phyloP scores from a whole-genome alignment of 53 echinoderm and acorn worm species.

The Holothuria leucospilota region DNA sequence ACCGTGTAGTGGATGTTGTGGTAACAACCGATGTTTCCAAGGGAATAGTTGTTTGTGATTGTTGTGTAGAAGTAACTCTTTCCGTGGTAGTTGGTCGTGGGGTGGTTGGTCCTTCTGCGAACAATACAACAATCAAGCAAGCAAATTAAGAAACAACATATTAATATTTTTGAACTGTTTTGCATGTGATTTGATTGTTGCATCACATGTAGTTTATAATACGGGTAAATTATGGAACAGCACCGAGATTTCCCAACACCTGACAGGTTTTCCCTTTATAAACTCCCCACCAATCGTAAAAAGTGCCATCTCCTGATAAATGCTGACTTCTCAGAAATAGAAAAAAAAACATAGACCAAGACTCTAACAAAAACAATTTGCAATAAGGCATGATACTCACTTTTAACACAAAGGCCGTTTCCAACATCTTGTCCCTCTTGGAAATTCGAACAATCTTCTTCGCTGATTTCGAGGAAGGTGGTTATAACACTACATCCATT shows the following conservation, averaged over 20 bases:
- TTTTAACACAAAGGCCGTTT: slow-evolving; percentile 33
- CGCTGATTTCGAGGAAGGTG: slow-evolving; percentile 7
- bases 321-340: no score
- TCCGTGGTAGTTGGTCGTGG: not conserved
- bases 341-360: no score
- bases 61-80: not conserved
- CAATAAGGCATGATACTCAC: not conserved
- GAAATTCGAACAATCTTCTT: not conserved
- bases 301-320: no score
- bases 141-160: no score
- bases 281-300: no score
- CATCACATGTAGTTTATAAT: no score
- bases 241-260: no score
- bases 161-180: no score
- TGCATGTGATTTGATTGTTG: no score
- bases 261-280: no score
- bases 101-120: not conserved
- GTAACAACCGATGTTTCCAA: not conserved
- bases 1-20: not conserved
- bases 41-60: slow-evolving; percentile 2
- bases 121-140: no score
- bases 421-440: slow-evolving; percentile 1
- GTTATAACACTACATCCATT: not conserved
- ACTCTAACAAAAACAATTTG: not conserved
- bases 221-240: no score